Base-by-base conservation (phyloP, 2,797 vertebrate species). In the Helarctos malayanus region DNA sequence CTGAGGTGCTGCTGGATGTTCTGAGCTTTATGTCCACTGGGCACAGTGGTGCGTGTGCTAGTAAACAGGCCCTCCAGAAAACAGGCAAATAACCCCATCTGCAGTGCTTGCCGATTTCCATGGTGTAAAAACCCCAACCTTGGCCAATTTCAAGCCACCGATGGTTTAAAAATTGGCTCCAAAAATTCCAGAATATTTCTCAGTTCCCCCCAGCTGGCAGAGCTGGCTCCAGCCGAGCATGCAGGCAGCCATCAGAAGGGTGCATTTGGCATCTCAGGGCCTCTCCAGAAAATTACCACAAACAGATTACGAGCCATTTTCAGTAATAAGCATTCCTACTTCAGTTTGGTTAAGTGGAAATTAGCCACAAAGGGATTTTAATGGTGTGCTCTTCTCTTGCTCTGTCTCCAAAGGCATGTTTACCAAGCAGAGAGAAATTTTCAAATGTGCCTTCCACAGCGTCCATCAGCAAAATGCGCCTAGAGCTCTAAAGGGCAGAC, bases 291-390 rank as follows among this genome's bases (percentile, higher is more conserved):
- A 95, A 96, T 97, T 35, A 95, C 73, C 73, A 57, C 87, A 82
- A 93, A 94, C 80, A 97, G 83, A 94, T 82, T 75, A 96, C 35
- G 83, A 97, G 45, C 52, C 92, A 92, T 95, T 98, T 98, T 88
- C 97, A 94, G 91, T 97, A 96, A 98, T 96, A 96, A 97, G 82
- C 94, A 75, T 97, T 98, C 85, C 93, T 38, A 91, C 84, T 96
- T 98, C 32, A 56, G 68, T 96, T 97, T 88, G 93, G 80, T 59
- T 96, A 90, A 97, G 97, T 94, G 95, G 97, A 98, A 96, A 97
- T 65, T 91, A 97, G 82, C 83, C 49, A 56, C 69, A 97, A 93
- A 96, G 89, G 89, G 38, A 95, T 96, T 93, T 79, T 94, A 56
- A 91, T 11, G 83, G 81, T 59, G 35, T 92, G 96, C 89, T 92